Base-by-base conservation (phyloP, 1,140 invertebrate species). In the Lasioglossum baleicum region DNA sequence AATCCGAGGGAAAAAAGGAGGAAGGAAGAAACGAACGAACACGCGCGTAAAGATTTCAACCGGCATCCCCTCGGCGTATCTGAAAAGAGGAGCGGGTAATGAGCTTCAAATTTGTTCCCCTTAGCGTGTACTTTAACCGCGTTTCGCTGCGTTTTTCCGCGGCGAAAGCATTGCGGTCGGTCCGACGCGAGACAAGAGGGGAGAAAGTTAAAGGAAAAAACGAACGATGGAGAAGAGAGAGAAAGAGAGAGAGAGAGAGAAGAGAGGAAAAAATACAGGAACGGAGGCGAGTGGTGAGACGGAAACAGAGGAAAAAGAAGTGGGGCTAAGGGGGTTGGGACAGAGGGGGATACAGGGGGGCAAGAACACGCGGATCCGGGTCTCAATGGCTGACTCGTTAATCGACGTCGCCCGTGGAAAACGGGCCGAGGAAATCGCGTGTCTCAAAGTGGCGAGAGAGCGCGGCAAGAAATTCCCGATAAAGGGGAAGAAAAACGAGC, bases 51-150 rank as follows among this genome's bases (percentile, higher is more conserved):
- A 83, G 83, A 81, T 80, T 75, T 69, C 73, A 68, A 44, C 64
- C 76, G 75, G 77, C 66, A 56, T 64, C 83, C 78, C 69, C 63
- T 69, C 78, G 68, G 61, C 82, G 83, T 76, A 70, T 73, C 82
- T 83, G 68, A 65, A 84, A 83, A 56, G 69, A 73, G 80, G 73
- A 79, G 58, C 73, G 82, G 51, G 83, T 85, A 85, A 85, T 85
- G 83, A 85, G 73, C 78, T 71, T 85, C 82, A 64, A 85, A 84
- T 84, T 85, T 76, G 79, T 81, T 74, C 73, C 64, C 77, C 70
- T 63, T 68, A 67, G n/a, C 83, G 56, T 61, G 64, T 67, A 75
- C 78, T 80, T 68, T 75, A 80, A 80, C 67, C 70, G 78, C 75
- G 80, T 86, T 72, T 64, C 71, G 56, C 51, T 75, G 67, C 51